These are phyloP conservation scores for Dallia pectoralis DNA, from an alignment of 2,797 vertebrate species.

Conservation along the genomic window DNA sequence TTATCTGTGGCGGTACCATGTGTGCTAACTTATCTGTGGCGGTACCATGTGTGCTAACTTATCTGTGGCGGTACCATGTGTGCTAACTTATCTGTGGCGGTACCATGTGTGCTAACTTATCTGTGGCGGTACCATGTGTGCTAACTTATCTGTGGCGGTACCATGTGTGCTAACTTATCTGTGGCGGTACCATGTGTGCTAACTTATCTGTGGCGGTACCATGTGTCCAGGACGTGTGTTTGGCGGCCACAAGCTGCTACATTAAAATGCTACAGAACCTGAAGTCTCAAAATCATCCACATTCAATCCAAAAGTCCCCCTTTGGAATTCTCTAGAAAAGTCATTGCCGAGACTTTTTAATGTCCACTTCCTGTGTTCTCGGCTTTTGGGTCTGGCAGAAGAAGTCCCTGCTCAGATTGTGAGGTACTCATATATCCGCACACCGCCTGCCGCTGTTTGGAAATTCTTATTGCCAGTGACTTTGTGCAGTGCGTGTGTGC, in stretches of 20 bases:
- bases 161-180: constrained; percentile 15
- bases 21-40: too few species aligned
- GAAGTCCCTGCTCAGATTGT: constrained; percentile 39
- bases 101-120: constrained; percentile 13
- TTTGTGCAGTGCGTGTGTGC: background rate
- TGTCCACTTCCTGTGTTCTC: constrained; percentile 10
- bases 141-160: constrained; percentile 15
- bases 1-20: constrained; percentile 12
- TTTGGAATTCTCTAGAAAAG: background rate
- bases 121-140: too few species aligned
- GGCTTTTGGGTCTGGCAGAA: background rate
- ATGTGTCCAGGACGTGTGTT: constrained; percentile 10
- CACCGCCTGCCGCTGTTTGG: constrained; percentile 16
- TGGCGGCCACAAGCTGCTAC: constrained; percentile 37
- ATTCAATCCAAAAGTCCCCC: background rate
- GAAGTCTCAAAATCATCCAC: constrained; percentile 24
- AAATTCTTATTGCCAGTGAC: background rate
- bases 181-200: constrained; percentile 12
- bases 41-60: too few species aligned
- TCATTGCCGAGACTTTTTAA: background rate
- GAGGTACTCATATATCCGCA: constrained; percentile 50
- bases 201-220: constrained; percentile 15
- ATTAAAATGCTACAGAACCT: constrained; percentile 13
- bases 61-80: too few species aligned
- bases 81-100: constrained; percentile 12